Evolutionary conservation across 1,140 invertebrate species (phyloP).

Genomic region (Sarcophaga bullata): DNA sequence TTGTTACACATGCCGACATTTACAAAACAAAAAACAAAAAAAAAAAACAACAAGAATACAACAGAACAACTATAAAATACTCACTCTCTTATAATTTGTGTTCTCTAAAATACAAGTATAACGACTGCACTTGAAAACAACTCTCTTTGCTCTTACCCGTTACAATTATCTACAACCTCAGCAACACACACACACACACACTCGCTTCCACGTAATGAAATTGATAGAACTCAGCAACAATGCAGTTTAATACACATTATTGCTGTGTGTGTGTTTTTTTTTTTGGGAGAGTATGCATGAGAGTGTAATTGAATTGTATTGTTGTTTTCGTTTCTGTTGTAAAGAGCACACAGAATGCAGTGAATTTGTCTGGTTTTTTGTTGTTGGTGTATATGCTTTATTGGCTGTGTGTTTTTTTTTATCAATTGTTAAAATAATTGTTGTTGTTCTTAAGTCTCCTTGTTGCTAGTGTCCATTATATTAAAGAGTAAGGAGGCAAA

Average conservation of each 20-base stretch:
- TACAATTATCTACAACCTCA: neutral
- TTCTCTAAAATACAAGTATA: neutral
- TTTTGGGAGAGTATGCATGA: neutral
- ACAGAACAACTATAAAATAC: neutral
- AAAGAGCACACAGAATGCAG: neutral
- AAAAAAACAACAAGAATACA: constrained; percentile 12
- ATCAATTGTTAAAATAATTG: too few relatives aligned
- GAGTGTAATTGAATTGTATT: constrained; percentile 8
- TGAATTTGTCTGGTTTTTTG: neutral
- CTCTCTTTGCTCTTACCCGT: neutral
- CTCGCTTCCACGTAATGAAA: too few relatives aligned
- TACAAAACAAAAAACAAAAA: neutral
- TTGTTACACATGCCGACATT: constrained; percentile 27
- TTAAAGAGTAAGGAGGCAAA: neutral
- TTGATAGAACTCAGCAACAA: too few relatives aligned
- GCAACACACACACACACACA: too few relatives aligned
- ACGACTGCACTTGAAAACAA: constrained; percentile 22
- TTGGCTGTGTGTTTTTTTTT: neutral
- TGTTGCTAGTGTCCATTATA: neutral
- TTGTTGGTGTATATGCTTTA: neutral
- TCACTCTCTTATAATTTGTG: neutral
- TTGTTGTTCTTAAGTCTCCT: too few relatives aligned
- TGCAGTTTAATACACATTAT: too few relatives aligned
- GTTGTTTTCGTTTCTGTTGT: neutral
- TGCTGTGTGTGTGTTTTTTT: too few relatives aligned